These are phyloP conservation scores for Cheilosia vulpina DNA, from an alignment of 2,888 invertebrate species.

Conservation along the genomic window DNA sequence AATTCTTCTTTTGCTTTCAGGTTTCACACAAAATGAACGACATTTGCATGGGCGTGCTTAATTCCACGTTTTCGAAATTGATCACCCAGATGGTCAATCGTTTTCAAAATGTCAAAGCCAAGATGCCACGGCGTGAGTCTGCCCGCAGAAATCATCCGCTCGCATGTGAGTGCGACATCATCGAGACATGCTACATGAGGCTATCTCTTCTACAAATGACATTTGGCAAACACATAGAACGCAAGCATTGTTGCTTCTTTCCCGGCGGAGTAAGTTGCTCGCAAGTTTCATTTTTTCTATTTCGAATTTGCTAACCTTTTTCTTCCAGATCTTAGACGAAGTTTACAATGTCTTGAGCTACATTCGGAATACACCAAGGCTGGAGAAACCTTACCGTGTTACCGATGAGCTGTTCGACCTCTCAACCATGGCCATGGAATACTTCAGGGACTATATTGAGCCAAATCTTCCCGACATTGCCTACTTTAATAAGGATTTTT, in stretches of 20 bases:
- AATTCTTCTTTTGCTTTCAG: slow-evolving; percentile 84
- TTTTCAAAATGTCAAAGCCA: slow-evolving; percentile 94
- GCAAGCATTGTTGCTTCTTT: slow-evolving; percentile 96
- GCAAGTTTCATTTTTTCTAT: background rate
- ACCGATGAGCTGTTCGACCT: slow-evolving; percentile 97
- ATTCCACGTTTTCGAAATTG: slow-evolving; percentile 92
- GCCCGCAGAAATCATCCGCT: slow-evolving; percentile 95
- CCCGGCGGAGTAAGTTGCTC: slow-evolving; percentile 91
- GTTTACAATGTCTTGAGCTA: slow-evolving; percentile 93
- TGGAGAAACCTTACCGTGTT: slow-evolving; percentile 95
- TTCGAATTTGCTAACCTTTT: slow-evolving; percentile 11
- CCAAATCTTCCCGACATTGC: slow-evolving; percentile 94
- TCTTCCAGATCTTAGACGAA: slow-evolving; percentile 92
- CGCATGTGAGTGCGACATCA: slow-evolving; percentile 95
- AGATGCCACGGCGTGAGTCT: slow-evolving; percentile 95
- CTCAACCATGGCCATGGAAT: slow-evolving; percentile 99
- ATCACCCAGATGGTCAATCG: slow-evolving; percentile 93
- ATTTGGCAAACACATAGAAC: slow-evolving; percentile 96
- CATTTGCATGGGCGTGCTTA: slow-evolving; percentile 91
- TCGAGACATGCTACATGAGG: slow-evolving; percentile 96
- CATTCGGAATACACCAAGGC: slow-evolving; percentile 91
- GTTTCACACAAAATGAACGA: slow-evolving; percentile 92
- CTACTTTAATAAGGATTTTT: slow-evolving; percentile 93
- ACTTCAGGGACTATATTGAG: slow-evolving; percentile 97
- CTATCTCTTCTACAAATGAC: slow-evolving; percentile 96